A percentile compares a stretch with the other conserved stretches of the same genome.
phyloP scores from a whole-genome alignment of 2,888 invertebrate genomes.

The Pteria penguin region DNA sequence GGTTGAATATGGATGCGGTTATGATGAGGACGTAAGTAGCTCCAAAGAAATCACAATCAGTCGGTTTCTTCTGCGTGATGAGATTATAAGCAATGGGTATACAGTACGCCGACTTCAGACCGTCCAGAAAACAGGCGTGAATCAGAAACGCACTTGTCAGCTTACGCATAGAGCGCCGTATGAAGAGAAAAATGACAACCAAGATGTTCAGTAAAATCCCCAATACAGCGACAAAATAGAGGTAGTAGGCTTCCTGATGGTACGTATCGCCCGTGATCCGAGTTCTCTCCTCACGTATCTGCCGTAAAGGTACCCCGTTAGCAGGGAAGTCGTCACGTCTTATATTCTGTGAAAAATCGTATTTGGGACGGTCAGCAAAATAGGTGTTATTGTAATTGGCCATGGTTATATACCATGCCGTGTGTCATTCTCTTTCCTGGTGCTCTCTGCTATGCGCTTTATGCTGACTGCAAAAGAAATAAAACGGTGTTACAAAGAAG shows the following conservation, averaged over 20 bases:
- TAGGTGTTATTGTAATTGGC: no score
- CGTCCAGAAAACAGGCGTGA: conserved; percentile 78
- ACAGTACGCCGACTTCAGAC: conserved; percentile 77
- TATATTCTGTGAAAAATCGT: background rate
- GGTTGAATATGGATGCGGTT: conserved; percentile 79
- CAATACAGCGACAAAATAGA: conserved; percentile 74
- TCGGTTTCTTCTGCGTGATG: conserved; percentile 68
- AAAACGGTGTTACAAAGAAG: no score
- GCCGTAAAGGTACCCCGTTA: background rate
- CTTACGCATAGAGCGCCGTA: conserved; percentile 69
- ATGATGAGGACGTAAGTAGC: conserved; percentile 78
- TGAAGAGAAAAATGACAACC: conserved; percentile 72
- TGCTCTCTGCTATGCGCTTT: no score
- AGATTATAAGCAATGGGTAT: conserved; percentile 78
- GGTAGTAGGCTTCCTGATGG: conserved; percentile 75
- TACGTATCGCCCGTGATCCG: conserved; percentile 17
- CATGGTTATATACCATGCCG: no score
- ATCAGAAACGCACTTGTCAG: conserved; percentile 79
- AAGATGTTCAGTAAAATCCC: conserved; percentile 76
- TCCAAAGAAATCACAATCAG: conserved; percentile 76
- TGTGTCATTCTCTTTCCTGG: no score
- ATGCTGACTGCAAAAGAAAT: no score
- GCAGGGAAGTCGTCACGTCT: background rate
- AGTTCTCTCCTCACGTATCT: background rate
- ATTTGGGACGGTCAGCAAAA: no score